Conservation (phyloP, 2,797 vertebrate genomes). For the Squalus acanthias region DNA sequence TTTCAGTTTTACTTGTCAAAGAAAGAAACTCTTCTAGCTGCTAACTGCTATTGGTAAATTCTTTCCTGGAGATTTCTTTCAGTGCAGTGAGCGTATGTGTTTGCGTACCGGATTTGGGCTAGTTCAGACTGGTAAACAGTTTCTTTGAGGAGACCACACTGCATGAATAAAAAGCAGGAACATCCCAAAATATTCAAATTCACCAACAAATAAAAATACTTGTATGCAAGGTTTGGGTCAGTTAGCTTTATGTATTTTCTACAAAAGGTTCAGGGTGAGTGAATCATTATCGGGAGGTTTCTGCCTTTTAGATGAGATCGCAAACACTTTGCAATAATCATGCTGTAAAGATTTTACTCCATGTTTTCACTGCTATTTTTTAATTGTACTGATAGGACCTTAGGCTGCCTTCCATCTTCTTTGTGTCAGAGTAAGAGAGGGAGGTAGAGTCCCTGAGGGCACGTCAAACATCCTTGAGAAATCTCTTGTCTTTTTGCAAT, state of each 20-base stretch:
- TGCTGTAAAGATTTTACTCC: neutral
- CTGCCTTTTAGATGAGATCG: neutral
- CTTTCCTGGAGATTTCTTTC: neutral
- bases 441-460: neutral
- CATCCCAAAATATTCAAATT: neutral
- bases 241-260: neutral
- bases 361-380: neutral
- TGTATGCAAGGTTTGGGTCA: neutral
- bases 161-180: neutral
- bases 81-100: neutral
- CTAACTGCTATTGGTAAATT: neutral
- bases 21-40: neutral
- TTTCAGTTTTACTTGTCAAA: neutral
- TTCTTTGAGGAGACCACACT: neutral
- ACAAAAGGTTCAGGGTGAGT: no score
- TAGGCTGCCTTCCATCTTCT: neutral
- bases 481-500: neutral
- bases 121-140: neutral
- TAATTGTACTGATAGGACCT: neutral
- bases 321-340: neutral
- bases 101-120: neutral
- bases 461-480: neutral
- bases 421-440: neutral
- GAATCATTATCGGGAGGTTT: neutral
- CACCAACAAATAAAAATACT: neutral